A percentile compares a stretch with the other conserved stretches of the same genome.
Conservation (phyloP, 2,113 vertebrate genomes). For the Larimichthys crocea region DNA sequence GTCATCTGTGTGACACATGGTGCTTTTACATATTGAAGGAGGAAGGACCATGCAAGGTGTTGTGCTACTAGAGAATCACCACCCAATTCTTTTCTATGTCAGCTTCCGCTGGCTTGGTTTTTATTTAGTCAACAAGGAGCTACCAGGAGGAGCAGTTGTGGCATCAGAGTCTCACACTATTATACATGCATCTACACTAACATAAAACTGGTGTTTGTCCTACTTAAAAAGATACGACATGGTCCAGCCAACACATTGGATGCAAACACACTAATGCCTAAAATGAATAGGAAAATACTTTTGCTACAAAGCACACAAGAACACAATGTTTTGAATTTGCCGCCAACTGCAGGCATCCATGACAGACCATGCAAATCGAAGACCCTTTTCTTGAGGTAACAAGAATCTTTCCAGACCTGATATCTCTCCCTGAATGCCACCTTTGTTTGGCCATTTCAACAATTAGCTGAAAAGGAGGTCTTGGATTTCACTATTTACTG, state of each 20-base stretch:
- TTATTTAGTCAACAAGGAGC: constrained; percentile 1
- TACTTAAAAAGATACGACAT: constrained; percentile 1
- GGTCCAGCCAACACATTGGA: background rate
- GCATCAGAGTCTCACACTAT: constrained; percentile 23
- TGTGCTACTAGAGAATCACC: background rate
- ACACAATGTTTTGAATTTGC: constrained; percentile 12
- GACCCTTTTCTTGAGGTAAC: constrained; percentile 1
- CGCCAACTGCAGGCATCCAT: constrained; percentile 1
- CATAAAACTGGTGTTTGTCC: constrained; percentile 10
- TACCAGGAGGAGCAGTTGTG: background rate
- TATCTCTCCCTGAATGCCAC: constrained; percentile 57
- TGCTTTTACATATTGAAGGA: constrained; percentile 13
- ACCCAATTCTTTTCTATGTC: constrained; percentile 16
- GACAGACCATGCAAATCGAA: constrained; percentile 37
- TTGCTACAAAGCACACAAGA: constrained; percentile 1
- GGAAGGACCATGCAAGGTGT: background rate
- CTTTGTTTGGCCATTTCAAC: constrained; percentile 68
- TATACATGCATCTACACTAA: constrained; percentile 19
- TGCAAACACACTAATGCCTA: background rate
- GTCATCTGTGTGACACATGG: constrained; percentile 59
- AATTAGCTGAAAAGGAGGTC: constrained; percentile 56
- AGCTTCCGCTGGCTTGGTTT: constrained; percentile 6
- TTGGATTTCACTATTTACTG: constrained; percentile 67
- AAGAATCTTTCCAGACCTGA: constrained; percentile 36
- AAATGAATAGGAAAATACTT: background rate